Evolutionary conservation across 2,113 vertebrate genomes (phyloP).

Genomic region (Carettochelys insculpta): DNA sequence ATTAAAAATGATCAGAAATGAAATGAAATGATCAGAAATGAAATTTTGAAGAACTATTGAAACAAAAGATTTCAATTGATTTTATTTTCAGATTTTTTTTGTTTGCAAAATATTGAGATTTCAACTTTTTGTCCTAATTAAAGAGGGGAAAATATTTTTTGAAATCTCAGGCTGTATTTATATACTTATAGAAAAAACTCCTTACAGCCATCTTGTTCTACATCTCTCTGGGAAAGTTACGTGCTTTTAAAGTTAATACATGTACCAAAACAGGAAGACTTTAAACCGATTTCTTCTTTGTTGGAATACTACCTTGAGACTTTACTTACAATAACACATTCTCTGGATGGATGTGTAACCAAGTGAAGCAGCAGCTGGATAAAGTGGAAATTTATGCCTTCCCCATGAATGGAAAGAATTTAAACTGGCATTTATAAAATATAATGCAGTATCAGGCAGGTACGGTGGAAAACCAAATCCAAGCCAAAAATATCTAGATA

Average conservation of each 20-base stretch:
- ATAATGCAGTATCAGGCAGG: slow-evolving; percentile 12
- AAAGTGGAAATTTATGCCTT: slow-evolving; percentile 23
- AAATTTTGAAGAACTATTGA: not conserved
- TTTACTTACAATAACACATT: not conserved
- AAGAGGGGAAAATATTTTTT: not conserved
- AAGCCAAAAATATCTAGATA: slow-evolving; percentile 44
- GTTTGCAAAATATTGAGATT: not conserved
- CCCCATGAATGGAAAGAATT: slow-evolving; percentile 54
- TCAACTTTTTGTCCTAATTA: not conserved
- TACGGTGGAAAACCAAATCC: slow-evolving; percentile 18
- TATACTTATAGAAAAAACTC: not conserved
- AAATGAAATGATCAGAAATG: not conserved
- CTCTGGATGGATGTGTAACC: not conserved
- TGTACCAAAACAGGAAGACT: not conserved
- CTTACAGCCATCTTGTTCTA: not conserved
- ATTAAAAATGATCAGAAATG: too few relatives aligned
- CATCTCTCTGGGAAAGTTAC: not conserved
- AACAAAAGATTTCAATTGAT: not conserved
- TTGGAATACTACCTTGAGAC: slow-evolving; percentile 1
- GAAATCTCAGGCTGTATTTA: not conserved
- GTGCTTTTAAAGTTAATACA: not conserved
- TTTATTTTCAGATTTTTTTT: not conserved
- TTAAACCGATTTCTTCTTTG: slow-evolving; percentile 21
- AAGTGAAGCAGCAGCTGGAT: slow-evolving; percentile 39
- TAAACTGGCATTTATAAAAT: slow-evolving; percentile 49